Base-by-base conservation (phyloP, 2,797 vertebrate genomes). In the Oryzias dopingdopingensis region DNA sequence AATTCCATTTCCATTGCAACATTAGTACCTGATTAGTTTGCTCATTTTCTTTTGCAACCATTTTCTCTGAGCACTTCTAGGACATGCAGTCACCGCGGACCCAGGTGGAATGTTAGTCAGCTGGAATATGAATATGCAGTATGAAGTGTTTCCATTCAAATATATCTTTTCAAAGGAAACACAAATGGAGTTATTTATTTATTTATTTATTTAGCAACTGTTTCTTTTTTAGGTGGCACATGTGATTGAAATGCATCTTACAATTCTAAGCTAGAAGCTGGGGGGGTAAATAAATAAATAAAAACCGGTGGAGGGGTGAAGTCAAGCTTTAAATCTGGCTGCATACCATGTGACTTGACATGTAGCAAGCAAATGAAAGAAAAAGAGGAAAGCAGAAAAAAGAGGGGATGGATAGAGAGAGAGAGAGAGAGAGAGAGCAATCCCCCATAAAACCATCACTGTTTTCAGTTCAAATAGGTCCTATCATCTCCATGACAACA, bases 401-500 rank as follows among this genome's bases (percentile, higher is more conserved):
- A 68, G 52, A n/a, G 51, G 52, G 41, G 45, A 26, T 12, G 12
- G 24, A 26, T 5, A 18, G 18, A 18, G 18, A 59, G 29, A 44
- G 43, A 56, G 53, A 62, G 29, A 53, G 49, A 47, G 50, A 67
- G 52, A 72, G 74, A 80, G 78, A 75, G 79, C 76, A 69, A 74
- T 82, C 82, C 85, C 84, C 86, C 82, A 89, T 90, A 87, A 92
- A 93, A 91, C 94, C 95, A 94, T 93, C 92, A 91, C 91, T 91
- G 83, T 92, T 95, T 95, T 94, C 93, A 94, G 94, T 95, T 94
- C 93, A 94, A 96, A 95, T 95, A 81, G 89, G 90, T 92, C 92
- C 90, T 86, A 93, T 93, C 91, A 93, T 98, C 94, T 93, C 96
- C 95, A 97, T 96, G 94, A 94, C 93, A 96, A 98, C 96, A 95